A percentile compares a stretch with the other conserved stretches of the same genome.
These are phyloP conservation scores for Otocyon megalotis DNA, from an alignment of 2,113 vertebrate genomes.

Conservation along the genomic window DNA sequence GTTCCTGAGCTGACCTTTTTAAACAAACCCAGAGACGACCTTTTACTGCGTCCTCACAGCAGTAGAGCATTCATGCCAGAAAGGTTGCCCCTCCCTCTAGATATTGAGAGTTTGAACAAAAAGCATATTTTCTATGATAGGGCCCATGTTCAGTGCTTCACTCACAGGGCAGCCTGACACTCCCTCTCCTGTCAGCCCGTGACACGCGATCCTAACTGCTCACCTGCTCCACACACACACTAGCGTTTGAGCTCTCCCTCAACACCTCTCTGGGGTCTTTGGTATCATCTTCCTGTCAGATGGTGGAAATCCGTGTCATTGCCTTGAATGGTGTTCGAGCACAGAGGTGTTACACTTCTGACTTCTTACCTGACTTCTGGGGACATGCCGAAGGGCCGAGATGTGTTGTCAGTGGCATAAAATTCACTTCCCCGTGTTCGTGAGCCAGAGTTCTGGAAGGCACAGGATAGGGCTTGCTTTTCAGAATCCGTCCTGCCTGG, in stretches of 20 bases:
- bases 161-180: not conserved
- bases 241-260: not conserved
- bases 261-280: conserved; percentile 23
- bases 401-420: not conserved
- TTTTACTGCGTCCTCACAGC: conserved; percentile 72
- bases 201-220: conserved; percentile 35
- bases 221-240: conserved; percentile 41
- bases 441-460: not conserved
- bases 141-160: not conserved
- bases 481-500: not conserved
- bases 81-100: conserved; percentile 65
- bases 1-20: conserved; percentile 81
- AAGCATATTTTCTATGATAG: conserved; percentile 65
- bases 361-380: conserved; percentile 21
- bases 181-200: conserved; percentile 59
- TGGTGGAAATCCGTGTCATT: conserved; percentile 45
- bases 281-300: conserved; percentile 69
- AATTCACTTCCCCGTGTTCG: not conserved
- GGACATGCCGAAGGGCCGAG: not conserved
- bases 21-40: conserved; percentile 80
- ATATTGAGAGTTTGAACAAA: conserved; percentile 46
- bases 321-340: not conserved
- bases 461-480: not conserved
- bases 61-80: conserved; percentile 57
- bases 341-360: not conserved